Base-by-base conservation (phyloP, 2,888 invertebrate genomes). In the Uloborus plumipes region DNA sequence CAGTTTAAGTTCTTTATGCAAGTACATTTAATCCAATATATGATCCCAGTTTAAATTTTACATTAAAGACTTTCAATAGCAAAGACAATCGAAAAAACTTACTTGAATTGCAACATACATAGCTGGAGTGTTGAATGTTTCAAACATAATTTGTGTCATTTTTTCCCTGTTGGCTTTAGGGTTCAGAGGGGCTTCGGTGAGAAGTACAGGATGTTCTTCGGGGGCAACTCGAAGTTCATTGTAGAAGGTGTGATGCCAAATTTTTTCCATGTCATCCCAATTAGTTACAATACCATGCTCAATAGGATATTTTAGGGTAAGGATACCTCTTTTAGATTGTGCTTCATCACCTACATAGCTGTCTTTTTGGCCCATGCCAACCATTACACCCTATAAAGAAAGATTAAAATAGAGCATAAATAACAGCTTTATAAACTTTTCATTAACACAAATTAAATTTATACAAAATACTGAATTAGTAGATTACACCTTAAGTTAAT, bases 341-440 rank as follows among this genome's bases (percentile, higher is more conserved):
- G 97, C 97, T 91, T 97, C 97, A 89, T 97, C 97, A 84, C 97
- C 97, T 82, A 97, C 97, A 90, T 97, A 97, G 86, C 94, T 94
- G 91, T 97, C 97, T 91, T 97, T 97, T 91, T 97, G 97, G 87
- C 97, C 97, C 97, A 97, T 97, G 89, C 97, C 97, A 88, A 97
- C 97, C 97, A 97, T 97, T 83, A 91, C 90, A 88, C 90, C 76
- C 85, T 85, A 26, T 31, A 50, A 70, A 9, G 64, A 50, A 51
- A 69, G 0, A 4, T 47, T 49, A 51, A 49, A 65, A 18, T 26
- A 26, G 26, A 2, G 4, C 4, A 26, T 26, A 26, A 26, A 26
- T 26, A 4, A 26, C 2, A 26, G 4, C 2, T 26, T 3, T 26
- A 26, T 26, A 26, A 26, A 4, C 4, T 3, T 26, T 26, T 26